Percentiles rank a stretch among this genome's conserved stretches.
phyloP scores from a whole-genome alignment of 2,113 vertebrate genomes.

The Hemichromis elongatus region DNA sequence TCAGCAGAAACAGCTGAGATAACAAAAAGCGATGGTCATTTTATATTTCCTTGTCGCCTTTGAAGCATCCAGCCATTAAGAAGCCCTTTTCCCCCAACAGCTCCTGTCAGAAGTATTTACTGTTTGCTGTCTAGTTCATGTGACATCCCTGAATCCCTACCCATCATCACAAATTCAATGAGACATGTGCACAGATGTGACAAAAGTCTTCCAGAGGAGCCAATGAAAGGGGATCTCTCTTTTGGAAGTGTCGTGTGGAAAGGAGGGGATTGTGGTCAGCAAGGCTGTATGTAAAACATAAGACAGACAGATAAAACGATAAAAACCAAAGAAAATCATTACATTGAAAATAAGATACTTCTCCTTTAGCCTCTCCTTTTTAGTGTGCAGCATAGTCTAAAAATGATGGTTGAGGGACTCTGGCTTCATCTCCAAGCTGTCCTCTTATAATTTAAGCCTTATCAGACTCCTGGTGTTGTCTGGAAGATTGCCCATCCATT shows the following conservation, averaged over 20 bases:
- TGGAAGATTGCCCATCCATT: slow-evolving; percentile 39
- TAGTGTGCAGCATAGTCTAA: background rate
- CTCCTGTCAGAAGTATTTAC: slow-evolving; percentile 53
- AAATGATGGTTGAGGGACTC: background rate
- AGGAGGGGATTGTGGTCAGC: background rate
- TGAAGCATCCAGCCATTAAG: background rate
- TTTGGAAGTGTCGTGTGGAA: background rate
- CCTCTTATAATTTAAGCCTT: slow-evolving; percentile 47
- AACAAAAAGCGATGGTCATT: background rate
- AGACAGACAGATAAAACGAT: background rate
- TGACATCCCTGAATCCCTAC: slow-evolving; percentile 14
- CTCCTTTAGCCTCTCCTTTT: background rate
- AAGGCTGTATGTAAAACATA: background rate
- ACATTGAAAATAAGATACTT: background rate
- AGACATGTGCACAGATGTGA: slow-evolving; percentile 38
- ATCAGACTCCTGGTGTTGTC: slow-evolving; percentile 43
- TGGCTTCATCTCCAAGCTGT: background rate
- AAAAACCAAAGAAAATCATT: background rate
- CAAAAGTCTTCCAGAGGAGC: background rate
- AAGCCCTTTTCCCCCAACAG: background rate
- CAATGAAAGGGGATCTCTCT: background rate
- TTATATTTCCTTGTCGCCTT: background rate
- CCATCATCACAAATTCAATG: slow-evolving; percentile 36
- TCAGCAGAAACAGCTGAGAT: background rate
- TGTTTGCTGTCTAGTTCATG: slow-evolving; percentile 8